phyloP scores from a whole-genome alignment of 1,140 invertebrate species.

The Bombyx mori region DNA sequence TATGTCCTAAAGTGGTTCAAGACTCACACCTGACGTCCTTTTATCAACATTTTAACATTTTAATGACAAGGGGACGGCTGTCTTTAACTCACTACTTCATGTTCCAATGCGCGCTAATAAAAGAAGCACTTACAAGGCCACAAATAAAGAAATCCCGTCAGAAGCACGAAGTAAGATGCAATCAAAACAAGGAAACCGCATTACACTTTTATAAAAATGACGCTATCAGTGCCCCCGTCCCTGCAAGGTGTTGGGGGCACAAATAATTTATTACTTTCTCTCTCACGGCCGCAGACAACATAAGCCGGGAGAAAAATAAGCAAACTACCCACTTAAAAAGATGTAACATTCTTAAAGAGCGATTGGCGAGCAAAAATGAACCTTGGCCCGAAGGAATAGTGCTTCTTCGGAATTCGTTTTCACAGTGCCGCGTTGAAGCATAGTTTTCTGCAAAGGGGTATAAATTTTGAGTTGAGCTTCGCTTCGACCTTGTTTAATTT shows the following conservation, averaged over 20 bases:
- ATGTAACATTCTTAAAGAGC: slow-evolving; percentile 21
- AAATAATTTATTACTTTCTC: slow-evolving; percentile 61
- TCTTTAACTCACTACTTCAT: too few species aligned
- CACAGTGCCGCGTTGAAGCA: slow-evolving; percentile 16
- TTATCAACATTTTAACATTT: too few species aligned
- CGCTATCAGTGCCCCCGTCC: slow-evolving; percentile 45
- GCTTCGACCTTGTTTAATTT: slow-evolving; percentile 66
- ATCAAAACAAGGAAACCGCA: slow-evolving; percentile 61
- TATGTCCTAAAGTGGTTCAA: too few species aligned
- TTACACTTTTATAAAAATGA: slow-evolving; percentile 69
- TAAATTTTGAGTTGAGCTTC: slow-evolving; percentile 50
- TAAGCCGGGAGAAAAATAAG: slow-evolving; percentile 65
- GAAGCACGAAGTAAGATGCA: slow-evolving; percentile 21
- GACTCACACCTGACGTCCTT: too few species aligned
- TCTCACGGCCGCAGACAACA: slow-evolving; percentile 53
- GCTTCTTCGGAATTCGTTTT: slow-evolving; percentile 40
- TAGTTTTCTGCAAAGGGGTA: slow-evolving; percentile 58
- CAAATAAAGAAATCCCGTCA: not conserved
- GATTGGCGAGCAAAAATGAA: slow-evolving; percentile 26
- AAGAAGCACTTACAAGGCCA: too few species aligned
- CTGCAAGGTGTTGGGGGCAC: slow-evolving; percentile 56
- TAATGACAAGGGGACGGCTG: too few species aligned
- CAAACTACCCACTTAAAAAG: slow-evolving; percentile 63
- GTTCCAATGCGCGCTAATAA: too few species aligned
- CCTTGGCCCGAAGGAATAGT: slow-evolving; percentile 29